Evolutionary conservation across 2,797 vertebrate genomes (phyloP).

Genomic region (Limnodromus scolopaceus): DNA sequence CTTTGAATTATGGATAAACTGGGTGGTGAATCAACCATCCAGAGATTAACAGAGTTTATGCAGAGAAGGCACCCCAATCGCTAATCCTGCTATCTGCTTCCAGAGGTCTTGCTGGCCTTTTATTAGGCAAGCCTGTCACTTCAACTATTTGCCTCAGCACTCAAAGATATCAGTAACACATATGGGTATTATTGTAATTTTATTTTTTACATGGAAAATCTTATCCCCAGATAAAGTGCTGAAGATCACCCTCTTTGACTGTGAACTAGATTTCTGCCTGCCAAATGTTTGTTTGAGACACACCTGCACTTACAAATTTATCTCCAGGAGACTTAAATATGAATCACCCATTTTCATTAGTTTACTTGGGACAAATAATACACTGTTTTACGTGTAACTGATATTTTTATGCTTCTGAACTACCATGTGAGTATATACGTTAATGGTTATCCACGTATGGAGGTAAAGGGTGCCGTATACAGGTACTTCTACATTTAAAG

Average conservation of each 20-base stretch:
- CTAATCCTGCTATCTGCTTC: background rate
- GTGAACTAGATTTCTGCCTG: background rate
- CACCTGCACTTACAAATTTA: conserved; percentile 19
- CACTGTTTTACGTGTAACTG: background rate
- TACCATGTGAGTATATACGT: background rate
- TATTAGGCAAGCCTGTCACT: background rate
- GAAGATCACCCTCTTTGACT: conserved; percentile 15
- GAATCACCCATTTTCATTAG: background rate
- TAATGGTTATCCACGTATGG: background rate
- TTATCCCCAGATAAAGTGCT: background rate
- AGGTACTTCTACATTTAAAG: background rate
- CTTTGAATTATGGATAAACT: background rate
- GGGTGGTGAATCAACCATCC: background rate
- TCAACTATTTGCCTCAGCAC: background rate
- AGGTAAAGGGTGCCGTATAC: background rate
- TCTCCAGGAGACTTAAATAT: background rate
- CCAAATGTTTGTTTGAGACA: conserved; percentile 37
- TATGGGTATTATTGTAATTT: background rate
- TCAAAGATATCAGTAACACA: background rate
- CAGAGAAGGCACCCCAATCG: background rate
- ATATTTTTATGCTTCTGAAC: conserved; percentile 20
- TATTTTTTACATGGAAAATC: background rate
- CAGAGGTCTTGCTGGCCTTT: background rate
- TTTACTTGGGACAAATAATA: conserved; percentile 51
- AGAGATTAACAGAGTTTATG: background rate